Evolutionary conservation across 2,797 vertebrate species (phyloP).

Genomic region (Poeciliopsis presidionis): DNA sequence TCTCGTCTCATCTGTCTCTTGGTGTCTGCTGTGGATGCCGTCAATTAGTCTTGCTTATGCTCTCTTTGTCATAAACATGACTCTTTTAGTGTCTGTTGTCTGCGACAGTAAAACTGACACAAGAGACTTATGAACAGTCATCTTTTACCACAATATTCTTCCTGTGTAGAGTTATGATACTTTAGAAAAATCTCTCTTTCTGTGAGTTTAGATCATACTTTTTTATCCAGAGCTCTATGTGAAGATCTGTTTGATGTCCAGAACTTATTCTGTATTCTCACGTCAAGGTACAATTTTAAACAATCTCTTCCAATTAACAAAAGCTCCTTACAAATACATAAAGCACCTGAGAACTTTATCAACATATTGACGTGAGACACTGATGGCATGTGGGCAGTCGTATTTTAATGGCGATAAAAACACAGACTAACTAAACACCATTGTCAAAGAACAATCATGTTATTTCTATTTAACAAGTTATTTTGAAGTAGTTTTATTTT

Average conservation of each 20-base stretch:
- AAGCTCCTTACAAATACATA: background rate
- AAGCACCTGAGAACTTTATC: background rate
- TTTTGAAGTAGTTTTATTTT: constrained; percentile 45
- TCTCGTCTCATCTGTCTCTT: constrained; percentile 40
- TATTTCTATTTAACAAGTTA: constrained; percentile 5
- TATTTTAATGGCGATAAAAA: background rate
- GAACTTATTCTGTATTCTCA: background rate
- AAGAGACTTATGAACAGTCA: constrained; percentile 34
- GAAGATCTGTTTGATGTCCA: constrained; percentile 8
- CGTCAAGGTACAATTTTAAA: background rate
- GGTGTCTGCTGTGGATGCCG: constrained; percentile 23
- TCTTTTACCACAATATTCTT: constrained; percentile 31
- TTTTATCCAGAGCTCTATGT: background rate
- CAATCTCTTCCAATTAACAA: background rate
- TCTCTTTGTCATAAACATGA: constrained; percentile 47
- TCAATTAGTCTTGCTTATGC: constrained; percentile 42
- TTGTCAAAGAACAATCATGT: background rate
- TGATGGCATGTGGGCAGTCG: background rate
- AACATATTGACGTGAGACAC: background rate
- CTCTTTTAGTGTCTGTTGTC: constrained; percentile 37
- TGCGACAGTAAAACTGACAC: constrained; percentile 45
- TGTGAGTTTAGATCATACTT: constrained; percentile 26
- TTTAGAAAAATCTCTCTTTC: constrained; percentile 26
- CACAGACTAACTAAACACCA: background rate
- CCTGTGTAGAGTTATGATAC: constrained; percentile 23